Percentiles rank a stretch among this genome's conserved stretches.
These are phyloP conservation scores for Leptogaster cylindrica DNA, from an alignment of 2,888 invertebrate species.

Conservation along the genomic window DNA sequence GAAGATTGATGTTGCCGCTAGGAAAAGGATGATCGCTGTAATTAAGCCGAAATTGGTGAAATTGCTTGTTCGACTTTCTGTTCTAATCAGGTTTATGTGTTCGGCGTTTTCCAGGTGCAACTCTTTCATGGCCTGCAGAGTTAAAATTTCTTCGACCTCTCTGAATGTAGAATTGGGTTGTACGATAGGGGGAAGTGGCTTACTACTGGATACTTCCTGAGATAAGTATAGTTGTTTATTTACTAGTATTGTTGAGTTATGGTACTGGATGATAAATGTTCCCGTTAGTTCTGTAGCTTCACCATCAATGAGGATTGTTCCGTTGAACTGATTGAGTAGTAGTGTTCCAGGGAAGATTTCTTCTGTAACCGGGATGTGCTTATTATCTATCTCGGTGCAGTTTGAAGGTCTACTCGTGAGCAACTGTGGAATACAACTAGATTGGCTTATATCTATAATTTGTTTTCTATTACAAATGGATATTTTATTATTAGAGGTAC, in stretches of 20 bases:
- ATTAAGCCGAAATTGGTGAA: neutral
- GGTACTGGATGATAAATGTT: constrained; percentile 4
- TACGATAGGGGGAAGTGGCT: neutral
- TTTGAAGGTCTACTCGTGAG: neutral
- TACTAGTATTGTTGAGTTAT: neutral
- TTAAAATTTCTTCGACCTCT: neutral
- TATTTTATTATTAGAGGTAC: neutral
- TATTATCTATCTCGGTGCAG: constrained; percentile 8
- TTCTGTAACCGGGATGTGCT: neutral
- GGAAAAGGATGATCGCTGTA: neutral
- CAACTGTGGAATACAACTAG: neutral
- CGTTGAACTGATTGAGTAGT: neutral
- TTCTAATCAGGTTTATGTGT: neutral
- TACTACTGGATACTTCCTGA: constrained; percentile 1
- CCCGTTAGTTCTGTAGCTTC: neutral
- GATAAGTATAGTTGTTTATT: neutral
- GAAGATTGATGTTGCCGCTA: neutral
- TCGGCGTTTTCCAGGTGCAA: constrained; percentile 1
- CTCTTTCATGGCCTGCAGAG: neutral
- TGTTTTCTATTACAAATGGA: neutral
- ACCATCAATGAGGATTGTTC: neutral
- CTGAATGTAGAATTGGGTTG: neutral
- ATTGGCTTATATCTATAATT: neutral
- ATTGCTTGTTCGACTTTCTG: neutral
- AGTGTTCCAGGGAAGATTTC: neutral